phyloP scores from a whole-genome alignment of 2,888 invertebrate species.

The Tridacna crocea region DNA sequence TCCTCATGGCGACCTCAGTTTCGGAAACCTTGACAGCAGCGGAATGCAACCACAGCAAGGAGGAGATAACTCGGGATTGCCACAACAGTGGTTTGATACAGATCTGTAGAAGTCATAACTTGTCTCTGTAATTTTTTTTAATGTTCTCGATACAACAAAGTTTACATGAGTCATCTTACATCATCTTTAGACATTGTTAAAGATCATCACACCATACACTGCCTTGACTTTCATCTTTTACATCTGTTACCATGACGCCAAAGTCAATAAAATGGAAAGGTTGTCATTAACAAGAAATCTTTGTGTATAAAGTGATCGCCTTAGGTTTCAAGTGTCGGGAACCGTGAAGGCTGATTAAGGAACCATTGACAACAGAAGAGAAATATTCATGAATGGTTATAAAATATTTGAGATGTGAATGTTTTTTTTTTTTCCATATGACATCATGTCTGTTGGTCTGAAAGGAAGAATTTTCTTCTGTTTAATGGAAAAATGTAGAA shows the following conservation, averaged over 20 bases:
- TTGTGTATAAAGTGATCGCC: not conserved
- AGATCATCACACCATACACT: conserved; percentile 15
- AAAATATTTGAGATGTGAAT: not conserved
- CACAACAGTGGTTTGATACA: conserved; percentile 96
- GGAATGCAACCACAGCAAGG: conserved; percentile 90
- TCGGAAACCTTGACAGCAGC: conserved; percentile 87
- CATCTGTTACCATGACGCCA: not conserved
- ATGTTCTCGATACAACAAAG: not conserved
- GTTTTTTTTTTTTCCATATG: too few relatives aligned
- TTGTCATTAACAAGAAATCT: not conserved
- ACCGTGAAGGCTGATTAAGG: too few relatives aligned
- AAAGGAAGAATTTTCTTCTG: too few relatives aligned
- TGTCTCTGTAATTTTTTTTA: not conserved
- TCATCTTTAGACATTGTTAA: not conserved
- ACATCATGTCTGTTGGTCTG: too few relatives aligned
- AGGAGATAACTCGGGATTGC: conserved; percentile 88
- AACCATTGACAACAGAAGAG: not conserved
- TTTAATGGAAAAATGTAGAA: too few relatives aligned
- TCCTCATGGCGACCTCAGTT: conserved; percentile 88
- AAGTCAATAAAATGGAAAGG: conserved; percentile 8
- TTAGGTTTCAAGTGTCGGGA: not conserved
- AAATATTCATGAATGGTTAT: not conserved
- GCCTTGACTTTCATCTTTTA: conserved; percentile 7
- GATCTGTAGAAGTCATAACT: conserved; percentile 88
- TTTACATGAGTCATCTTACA: not conserved